Conservation (phyloP, 2,113 vertebrate species). For the Cyanocitta stelleri region DNA sequence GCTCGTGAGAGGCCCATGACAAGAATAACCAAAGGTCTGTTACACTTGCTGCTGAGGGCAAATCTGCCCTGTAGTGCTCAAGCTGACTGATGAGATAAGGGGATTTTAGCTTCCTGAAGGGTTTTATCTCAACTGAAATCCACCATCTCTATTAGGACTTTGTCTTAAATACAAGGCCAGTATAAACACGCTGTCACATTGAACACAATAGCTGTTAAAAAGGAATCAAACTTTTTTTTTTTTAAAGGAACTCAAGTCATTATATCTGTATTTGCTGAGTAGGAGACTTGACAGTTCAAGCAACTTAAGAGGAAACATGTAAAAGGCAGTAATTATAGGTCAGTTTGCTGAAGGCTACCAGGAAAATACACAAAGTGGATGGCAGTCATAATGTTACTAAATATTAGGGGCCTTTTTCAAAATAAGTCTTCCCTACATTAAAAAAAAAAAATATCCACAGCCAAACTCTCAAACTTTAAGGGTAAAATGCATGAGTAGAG, state of each 20-base stretch:
- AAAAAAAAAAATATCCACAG: not conserved
- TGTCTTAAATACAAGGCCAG: not conserved
- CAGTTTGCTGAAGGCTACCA: not conserved
- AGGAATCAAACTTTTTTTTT: not conserved
- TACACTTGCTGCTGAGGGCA: not conserved
- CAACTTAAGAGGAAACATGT: not conserved
- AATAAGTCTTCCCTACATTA: not conserved
- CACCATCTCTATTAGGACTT: not conserved
- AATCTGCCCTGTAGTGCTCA: not conserved
- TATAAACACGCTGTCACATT: not conserved
- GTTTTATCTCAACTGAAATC: slow-evolving; percentile 2
- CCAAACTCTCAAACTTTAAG: not conserved
- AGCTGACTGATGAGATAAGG: slow-evolving; percentile 33
- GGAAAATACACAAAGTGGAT: not conserved
- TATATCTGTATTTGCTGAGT: not conserved
- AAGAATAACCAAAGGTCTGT: not conserved
- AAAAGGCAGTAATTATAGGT: not conserved
- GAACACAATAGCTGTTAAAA: slow-evolving; percentile 32
- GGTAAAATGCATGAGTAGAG: not conserved
- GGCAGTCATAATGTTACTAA: not conserved
- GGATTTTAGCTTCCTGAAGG: slow-evolving; percentile 9
- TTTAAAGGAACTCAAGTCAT: not conserved
- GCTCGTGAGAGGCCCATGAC: not conserved
- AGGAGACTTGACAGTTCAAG: not conserved
- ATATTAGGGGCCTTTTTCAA: not conserved